Conservation (phyloP, 2,113 vertebrate genomes). For the Petroica traversi region DNA sequence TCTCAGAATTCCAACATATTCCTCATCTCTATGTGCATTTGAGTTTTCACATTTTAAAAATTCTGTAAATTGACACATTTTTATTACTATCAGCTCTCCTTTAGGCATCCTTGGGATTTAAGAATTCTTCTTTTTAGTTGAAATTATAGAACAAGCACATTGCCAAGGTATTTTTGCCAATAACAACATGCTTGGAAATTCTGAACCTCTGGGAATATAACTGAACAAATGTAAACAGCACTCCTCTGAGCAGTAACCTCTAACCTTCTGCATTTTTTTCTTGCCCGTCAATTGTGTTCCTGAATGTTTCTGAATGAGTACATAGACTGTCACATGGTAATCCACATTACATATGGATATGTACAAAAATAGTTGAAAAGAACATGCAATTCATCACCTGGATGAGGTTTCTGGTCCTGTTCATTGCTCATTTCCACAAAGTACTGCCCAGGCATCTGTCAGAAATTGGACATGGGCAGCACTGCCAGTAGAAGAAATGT, state of each 20-base stretch:
- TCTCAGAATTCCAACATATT: background rate
- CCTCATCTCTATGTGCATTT: background rate
- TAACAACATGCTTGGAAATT: background rate
- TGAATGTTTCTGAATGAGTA: background rate
- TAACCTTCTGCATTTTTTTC: background rate
- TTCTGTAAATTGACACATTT: background rate
- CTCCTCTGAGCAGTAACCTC: background rate
- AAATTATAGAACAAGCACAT: background rate
- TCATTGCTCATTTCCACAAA: background rate
- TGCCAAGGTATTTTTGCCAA: background rate
- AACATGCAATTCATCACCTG: background rate
- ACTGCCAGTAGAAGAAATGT: background rate
- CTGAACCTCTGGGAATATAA: background rate
- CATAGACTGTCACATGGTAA: background rate
- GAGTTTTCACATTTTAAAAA: background rate
- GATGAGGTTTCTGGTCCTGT: background rate
- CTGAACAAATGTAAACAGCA: background rate
- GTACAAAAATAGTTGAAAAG: background rate
- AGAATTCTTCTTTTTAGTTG: background rate
- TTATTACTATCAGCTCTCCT: background rate
- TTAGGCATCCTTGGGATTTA: background rate
- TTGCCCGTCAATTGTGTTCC: background rate
- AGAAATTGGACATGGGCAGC: background rate
- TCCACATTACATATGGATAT: background rate
- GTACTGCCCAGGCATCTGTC: background rate